These are phyloP conservation scores for Phoebastria nigripes DNA, from an alignment of 2,797 vertebrate species.

Conservation along the genomic window DNA sequence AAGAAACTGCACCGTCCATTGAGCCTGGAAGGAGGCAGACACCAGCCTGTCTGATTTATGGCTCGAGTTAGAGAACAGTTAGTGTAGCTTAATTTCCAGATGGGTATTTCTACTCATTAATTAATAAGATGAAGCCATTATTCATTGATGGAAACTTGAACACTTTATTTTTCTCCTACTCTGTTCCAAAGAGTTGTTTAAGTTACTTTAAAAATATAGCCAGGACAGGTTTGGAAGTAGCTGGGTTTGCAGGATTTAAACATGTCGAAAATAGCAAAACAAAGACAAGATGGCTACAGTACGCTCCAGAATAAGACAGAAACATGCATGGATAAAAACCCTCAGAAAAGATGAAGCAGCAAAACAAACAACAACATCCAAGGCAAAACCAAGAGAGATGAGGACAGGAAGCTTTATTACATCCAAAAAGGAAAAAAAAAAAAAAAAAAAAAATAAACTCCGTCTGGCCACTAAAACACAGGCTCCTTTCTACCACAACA, in stretches of 20 bases:
- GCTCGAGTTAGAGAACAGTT: neutral
- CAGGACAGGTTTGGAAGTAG: neutral
- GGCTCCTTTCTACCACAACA: too few relatives aligned
- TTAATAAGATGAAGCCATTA: constrained; percentile 19
- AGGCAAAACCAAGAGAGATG: neutral
- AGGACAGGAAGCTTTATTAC: neutral
- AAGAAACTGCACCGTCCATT: neutral
- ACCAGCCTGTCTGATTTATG: neutral
- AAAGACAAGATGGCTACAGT: neutral
- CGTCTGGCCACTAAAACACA: too few relatives aligned
- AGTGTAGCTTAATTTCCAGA: neutral
- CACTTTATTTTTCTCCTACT: neutral
- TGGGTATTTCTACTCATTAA: constrained; percentile 9
- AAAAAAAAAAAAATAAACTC: neutral
- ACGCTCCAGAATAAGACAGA: neutral
- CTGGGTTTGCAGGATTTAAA: neutral
- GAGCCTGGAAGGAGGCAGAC: neutral
- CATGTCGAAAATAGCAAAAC: neutral
- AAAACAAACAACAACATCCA: neutral
- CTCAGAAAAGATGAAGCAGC: neutral
- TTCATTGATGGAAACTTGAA: neutral
- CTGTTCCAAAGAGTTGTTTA: neutral
- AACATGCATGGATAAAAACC: neutral
- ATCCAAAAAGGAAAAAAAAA: neutral
- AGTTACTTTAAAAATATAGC: neutral